Conservation (phyloP, 2,888 invertebrate species). For the Steinernema carpocapsae region DNA sequence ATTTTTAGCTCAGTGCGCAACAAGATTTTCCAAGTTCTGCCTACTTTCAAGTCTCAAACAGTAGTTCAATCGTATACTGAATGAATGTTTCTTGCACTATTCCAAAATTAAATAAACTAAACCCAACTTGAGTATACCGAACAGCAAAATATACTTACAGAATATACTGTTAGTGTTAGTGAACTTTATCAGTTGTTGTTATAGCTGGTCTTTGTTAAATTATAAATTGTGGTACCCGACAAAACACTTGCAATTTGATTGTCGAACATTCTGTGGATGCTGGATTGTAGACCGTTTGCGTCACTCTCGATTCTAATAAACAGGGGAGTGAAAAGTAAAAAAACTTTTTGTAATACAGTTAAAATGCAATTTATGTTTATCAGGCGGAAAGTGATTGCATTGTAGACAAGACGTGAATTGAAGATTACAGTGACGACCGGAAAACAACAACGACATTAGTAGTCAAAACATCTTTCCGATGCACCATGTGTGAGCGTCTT, state of each 20-base stretch:
- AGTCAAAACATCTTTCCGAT: too few relatives aligned
- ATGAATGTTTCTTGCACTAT: too few relatives aligned
- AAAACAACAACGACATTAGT: too few relatives aligned
- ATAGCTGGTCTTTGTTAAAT: neutral
- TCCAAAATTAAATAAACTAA: too few relatives aligned
- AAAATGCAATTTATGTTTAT: neutral
- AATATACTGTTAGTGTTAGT: too few relatives aligned
- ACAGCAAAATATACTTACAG: too few relatives aligned
- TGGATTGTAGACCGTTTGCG: conserved; percentile 1
- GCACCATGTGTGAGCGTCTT: too few relatives aligned
- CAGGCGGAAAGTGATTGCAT: neutral
- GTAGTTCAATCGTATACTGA: too few relatives aligned
- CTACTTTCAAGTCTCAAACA: too few relatives aligned
- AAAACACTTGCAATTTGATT: neutral
- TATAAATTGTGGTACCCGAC: neutral
- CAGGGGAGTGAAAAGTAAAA: neutral
- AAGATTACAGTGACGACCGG: neutral
- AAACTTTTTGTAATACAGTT: neutral
- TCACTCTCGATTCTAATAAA: neutral
- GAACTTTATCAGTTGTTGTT: neutral
- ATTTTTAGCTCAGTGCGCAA: neutral
- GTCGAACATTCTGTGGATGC: neutral
- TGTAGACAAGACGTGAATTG: neutral
- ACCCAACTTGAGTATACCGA: too few relatives aligned
- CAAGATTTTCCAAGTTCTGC: neutral